Conservation (phyloP, 53 echinoderm and acorn worm species). For the Echinometra lucunter region DNA sequence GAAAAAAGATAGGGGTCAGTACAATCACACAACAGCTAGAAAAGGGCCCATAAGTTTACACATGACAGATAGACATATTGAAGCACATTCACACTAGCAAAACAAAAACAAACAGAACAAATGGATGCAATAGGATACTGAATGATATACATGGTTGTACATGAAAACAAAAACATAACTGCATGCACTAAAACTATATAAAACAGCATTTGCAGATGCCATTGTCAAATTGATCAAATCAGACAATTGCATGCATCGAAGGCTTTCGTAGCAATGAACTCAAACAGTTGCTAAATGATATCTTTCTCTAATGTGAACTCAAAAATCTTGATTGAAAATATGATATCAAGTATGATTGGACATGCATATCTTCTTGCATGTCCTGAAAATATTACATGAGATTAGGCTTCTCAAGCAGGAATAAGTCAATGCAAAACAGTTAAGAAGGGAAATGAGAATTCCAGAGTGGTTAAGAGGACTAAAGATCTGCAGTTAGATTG, state of each 20-base stretch:
- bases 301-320: background rate
- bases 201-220: background rate
- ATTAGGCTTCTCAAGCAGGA: background rate
- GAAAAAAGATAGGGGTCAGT: too few relatives aligned
- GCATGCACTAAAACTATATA: too few relatives aligned
- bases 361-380: background rate
- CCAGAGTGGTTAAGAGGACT: slow-evolving; percentile 6
- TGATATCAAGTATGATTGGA: background rate
- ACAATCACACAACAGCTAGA: too few relatives aligned
- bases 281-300: background rate
- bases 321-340: slow-evolving; percentile 7
- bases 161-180: too few relatives aligned
- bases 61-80: too few relatives aligned
- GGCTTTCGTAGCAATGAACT: background rate
- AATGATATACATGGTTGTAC: too few relatives aligned
- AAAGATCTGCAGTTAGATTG: slow-evolving; percentile 35
- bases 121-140: too few relatives aligned
- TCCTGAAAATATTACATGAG: slow-evolving; percentile 16
- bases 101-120: too few relatives aligned
- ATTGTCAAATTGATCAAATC: background rate
- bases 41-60: too few relatives aligned
- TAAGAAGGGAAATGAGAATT: slow-evolving; percentile 42
- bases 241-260: background rate
- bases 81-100: too few relatives aligned
- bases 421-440: slow-evolving; percentile 27